These are phyloP conservation scores for Rhagonycha fulva DNA, from an alignment of 2,888 invertebrate genomes.

Conservation along the genomic window DNA sequence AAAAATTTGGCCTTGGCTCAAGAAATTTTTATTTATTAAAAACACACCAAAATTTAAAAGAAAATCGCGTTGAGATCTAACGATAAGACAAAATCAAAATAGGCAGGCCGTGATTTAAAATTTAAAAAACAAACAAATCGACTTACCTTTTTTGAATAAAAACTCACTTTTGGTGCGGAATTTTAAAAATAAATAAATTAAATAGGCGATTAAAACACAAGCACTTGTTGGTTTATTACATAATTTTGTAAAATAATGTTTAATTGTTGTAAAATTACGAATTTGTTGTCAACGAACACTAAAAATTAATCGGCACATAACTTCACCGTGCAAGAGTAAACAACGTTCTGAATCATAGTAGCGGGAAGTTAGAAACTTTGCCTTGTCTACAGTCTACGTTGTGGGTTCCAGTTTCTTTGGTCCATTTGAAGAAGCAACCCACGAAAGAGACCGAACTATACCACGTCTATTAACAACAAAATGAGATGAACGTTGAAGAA, in stretches of 20 bases:
- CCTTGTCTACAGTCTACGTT: neutral
- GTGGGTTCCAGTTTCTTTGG: constrained; percentile 25
- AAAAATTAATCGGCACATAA: neutral
- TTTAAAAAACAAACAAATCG: neutral
- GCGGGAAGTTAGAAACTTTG: neutral
- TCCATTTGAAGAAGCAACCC: constrained; percentile 14
- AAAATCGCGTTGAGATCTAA: neutral
- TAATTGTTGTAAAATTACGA: neutral
- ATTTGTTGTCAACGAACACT: neutral
- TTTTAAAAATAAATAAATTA: neutral
- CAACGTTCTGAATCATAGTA: neutral
- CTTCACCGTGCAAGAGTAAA: neutral
- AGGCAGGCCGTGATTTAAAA: neutral
- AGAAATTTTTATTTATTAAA: neutral
- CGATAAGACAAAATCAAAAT: neutral
- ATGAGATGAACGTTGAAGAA: neutral
- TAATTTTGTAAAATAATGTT: neutral
- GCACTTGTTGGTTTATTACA: neutral
- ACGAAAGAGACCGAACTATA: neutral
- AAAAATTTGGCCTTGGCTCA: constrained; percentile 30
- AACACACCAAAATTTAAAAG: neutral
- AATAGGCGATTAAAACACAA: neutral
- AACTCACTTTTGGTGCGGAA: neutral
- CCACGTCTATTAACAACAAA: neutral
- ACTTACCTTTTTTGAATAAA: neutral